These are phyloP conservation scores for Apogon hyalosoma DNA, from an alignment of 2,797 vertebrate genomes.

Conservation along the genomic window DNA sequence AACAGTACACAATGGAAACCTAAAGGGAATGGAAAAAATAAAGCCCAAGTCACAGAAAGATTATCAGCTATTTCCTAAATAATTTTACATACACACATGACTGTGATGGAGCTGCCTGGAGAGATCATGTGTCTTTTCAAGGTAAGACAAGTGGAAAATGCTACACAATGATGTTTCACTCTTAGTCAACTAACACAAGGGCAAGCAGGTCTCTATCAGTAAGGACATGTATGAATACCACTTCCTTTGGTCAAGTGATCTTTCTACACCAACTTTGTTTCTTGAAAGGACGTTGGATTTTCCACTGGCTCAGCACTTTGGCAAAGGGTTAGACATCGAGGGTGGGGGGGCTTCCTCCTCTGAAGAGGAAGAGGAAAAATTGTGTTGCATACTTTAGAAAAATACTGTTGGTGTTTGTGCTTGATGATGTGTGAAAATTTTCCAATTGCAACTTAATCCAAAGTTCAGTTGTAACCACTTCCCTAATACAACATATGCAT, in stretches of 20 bases:
- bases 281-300: slow-evolving; percentile 75
- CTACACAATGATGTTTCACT: slow-evolving; percentile 61
- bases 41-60: slow-evolving; percentile 42
- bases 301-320: slow-evolving; percentile 86
- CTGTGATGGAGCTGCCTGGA: slow-evolving; percentile 53
- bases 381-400: slow-evolving; percentile 52
- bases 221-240: slow-evolving; percentile 78
- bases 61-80: slow-evolving; percentile 62
- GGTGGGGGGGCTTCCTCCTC: slow-evolving; percentile 70
- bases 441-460: slow-evolving; percentile 41
- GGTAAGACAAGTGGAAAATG: slow-evolving; percentile 71
- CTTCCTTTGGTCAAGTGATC: slow-evolving; percentile 79
- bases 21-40: slow-evolving; percentile 34
- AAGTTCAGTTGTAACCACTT: slow-evolving; percentile 15
- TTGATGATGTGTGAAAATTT: slow-evolving; percentile 53
- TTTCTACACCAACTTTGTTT: slow-evolving; percentile 70
- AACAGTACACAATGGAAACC: slow-evolving; percentile 50
- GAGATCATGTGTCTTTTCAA: slow-evolving; percentile 65
- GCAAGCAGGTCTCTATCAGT: slow-evolving; percentile 63
- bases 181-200: slow-evolving; percentile 62
- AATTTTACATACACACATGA: slow-evolving; percentile 52
- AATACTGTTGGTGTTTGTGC: slow-evolving; percentile 42
- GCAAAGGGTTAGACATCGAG: slow-evolving; percentile 60
- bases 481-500: slow-evolving; percentile 8
- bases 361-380: slow-evolving; percentile 71